Evolutionary conservation across 2,797 vertebrate species (phyloP), one percentile per base, ranked within the genome.

Genomic region (Mareca penelope): DNA sequence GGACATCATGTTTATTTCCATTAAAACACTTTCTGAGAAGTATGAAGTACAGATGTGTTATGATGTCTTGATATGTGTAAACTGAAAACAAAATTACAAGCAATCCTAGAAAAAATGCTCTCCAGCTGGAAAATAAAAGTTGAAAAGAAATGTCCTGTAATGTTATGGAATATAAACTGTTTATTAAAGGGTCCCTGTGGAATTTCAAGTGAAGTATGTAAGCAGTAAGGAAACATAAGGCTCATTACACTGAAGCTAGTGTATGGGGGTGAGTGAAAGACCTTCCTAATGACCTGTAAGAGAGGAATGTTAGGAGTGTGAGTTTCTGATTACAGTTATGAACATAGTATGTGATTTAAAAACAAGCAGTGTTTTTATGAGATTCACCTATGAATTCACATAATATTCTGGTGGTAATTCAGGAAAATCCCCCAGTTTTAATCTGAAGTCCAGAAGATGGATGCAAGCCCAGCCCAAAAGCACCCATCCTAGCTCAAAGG

Each of bases 71-170:
- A 31, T 64, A 78, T 10, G 21, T 23, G 7, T 46, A 69, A 80
- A 90, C 18, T 39, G 59, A 80, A 90, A 85, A 60, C 11, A 89
- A 90, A 85, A 71, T 78, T 76, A 9, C 55, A 64, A 80, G 80
- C 21, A 71, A 53, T 77, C 17, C 31, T 69, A 26, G 39, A 33
- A 64, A 92, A 88, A 92, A 83, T 68, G 21, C 16, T 85, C 60
- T 89, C 60, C 84, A 89, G 28, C 6, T 84, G 70, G 42, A 94
- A 92, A 93, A 90, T 44, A 70, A 63, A 90, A 91, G 33, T 56
- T 80, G 35, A 78, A 86, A 95, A 75, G 14, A 80, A 78, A 83
- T 71, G n/a, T 53, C 40, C 22, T 71, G 56, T 67, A 78, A 44
- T 56, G 22, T 53, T 69, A 55, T 39, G 37, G 78, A 90, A 91